Evolutionary conservation across 2,888 invertebrate genomes (phyloP).

Genomic region (Chloroclysta siterata): DNA sequence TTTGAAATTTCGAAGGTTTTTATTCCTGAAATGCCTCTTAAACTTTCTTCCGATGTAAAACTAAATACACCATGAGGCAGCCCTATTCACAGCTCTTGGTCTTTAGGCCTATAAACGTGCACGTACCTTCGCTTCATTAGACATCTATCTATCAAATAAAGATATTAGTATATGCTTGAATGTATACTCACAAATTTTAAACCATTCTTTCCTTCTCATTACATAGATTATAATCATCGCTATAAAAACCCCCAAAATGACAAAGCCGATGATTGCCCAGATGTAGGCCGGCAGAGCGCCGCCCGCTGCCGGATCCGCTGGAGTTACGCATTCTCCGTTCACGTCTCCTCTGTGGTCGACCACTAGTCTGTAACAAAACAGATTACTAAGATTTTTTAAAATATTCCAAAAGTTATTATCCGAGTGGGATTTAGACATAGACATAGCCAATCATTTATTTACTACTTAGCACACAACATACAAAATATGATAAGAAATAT

Average conservation of each 20-base stretch:
- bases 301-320: constrained; percentile 36
- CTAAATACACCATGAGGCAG: too few species aligned
- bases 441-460: too few species aligned
- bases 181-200: constrained; percentile 59
- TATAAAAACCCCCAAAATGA: constrained; percentile 45
- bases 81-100: too few species aligned
- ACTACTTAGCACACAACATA: too few species aligned
- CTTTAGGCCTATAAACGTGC: too few species aligned
- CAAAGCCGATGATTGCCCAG: constrained; percentile 55
- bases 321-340: constrained; percentile 51
- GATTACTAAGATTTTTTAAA: too few species aligned
- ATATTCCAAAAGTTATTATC: too few species aligned
- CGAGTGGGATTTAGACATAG: too few species aligned
- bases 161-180: not conserved
- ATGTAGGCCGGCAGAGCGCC: constrained; percentile 47
- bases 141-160: not conserved
- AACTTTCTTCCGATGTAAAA: too few species aligned
- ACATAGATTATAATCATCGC: constrained; percentile 44
- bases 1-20: too few species aligned
- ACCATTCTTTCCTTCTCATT: constrained; percentile 53
- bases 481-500: too few species aligned
- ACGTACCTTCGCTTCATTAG: not conserved
- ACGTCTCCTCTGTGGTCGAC: constrained; percentile 51
- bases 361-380: constrained; percentile 49
- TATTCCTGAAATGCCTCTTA: too few species aligned